Evolutionary conservation across 2,888 invertebrate genomes (phyloP).

Genomic region (Macrophya alboannulata): DNA sequence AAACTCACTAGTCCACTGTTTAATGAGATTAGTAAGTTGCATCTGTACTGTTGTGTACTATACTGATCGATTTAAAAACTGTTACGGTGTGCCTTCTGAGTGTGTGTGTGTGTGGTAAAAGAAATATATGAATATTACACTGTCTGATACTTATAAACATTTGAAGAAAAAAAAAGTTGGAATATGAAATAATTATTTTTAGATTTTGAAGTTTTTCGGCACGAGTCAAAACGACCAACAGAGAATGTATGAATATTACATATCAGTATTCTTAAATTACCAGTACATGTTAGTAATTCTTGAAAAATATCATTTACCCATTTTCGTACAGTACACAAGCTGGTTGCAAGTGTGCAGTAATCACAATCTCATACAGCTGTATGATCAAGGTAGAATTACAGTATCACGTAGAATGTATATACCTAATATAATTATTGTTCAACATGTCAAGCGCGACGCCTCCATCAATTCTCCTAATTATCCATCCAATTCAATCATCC

Average conservation of each 20-base stretch:
- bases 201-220: slow-evolving; percentile 28
- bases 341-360: slow-evolving; percentile 73
- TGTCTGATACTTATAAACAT: slow-evolving; percentile 29
- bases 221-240: not conserved
- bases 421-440: slow-evolving; percentile 55
- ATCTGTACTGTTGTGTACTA: not conserved
- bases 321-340: slow-evolving; percentile 74
- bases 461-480: not conserved
- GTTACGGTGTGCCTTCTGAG: slow-evolving; percentile 28
- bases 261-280: not conserved
- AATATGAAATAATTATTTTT: slow-evolving; percentile 64
- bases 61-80: slow-evolving; percentile 14
- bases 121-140: slow-evolving; percentile 1
- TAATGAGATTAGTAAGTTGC: not conserved
- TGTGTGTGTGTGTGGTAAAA: slow-evolving; percentile 10
- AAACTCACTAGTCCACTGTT: not conserved
- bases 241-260: not conserved
- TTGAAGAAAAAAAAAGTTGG: slow-evolving; percentile 58
- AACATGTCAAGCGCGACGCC: slow-evolving; percentile 67
- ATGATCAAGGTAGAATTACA: slow-evolving; percentile 46
- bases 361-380: slow-evolving; percentile 50
- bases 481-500: not conserved
- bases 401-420: slow-evolving; percentile 12
- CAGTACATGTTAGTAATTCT: not conserved
- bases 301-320: slow-evolving; percentile 55